Percentiles rank a stretch among this genome's conserved stretches.
Conservation (phyloP, 2,888 invertebrate genomes). For the Reticulitermes lucifugus region DNA sequence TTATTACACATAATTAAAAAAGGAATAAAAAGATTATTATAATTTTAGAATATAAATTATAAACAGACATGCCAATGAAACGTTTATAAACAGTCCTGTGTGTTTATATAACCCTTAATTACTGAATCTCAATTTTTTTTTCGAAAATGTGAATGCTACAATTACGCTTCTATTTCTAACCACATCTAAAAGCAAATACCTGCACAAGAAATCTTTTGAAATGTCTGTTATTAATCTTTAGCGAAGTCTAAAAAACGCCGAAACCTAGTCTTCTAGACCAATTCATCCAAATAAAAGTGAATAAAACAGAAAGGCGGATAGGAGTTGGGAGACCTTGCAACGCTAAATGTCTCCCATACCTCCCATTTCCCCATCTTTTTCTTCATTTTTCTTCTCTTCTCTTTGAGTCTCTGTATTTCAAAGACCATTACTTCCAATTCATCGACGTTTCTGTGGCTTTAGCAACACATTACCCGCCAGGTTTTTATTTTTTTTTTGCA, state of each 20-base stretch:
- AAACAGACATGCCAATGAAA: too few relatives aligned
- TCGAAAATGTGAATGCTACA: too few relatives aligned
- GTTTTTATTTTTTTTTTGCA: slow-evolving; percentile 6
- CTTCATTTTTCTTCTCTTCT: slow-evolving; percentile 5
- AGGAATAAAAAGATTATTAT: too few relatives aligned
- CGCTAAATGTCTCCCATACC: background rate
- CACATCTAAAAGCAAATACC: too few relatives aligned
- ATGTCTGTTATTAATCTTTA: background rate
- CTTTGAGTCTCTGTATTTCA: background rate
- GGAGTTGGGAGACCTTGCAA: background rate
- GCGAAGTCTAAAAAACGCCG: background rate
- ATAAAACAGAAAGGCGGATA: background rate
- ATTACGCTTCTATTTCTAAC: too few relatives aligned
- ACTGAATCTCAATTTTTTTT: too few relatives aligned
- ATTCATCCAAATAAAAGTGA: background rate
- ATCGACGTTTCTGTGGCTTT: slow-evolving; percentile 20
- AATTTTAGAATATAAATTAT: too few relatives aligned
- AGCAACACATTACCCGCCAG: background rate
- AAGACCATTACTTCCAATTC: slow-evolving; percentile 27
- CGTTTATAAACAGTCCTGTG: too few relatives aligned
- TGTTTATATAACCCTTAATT: too few relatives aligned
- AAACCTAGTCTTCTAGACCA: background rate
- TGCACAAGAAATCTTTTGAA: too few relatives aligned
- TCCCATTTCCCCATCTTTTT: background rate
- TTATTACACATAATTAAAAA: too few relatives aligned